phyloP scores from a whole-genome alignment of 2,113 vertebrate species.

The Pseudorectes ferrugineus region DNA sequence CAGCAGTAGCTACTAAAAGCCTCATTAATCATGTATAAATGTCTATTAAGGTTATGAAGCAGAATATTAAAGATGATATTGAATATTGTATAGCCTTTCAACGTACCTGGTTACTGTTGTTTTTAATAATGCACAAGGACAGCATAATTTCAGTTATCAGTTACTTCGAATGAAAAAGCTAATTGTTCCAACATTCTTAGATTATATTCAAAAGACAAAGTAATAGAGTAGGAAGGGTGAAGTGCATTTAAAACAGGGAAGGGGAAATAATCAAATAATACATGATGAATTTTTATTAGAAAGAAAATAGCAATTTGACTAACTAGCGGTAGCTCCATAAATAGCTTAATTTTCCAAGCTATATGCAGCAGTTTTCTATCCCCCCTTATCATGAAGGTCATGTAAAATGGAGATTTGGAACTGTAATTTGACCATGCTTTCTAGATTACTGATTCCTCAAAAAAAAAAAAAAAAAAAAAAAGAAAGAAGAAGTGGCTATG shows the following conservation, averaged over 20 bases:
- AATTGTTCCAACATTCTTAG: neutral
- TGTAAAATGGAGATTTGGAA: neutral
- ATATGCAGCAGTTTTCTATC: neutral
- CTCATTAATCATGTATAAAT: conserved; percentile 17
- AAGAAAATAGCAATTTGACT: neutral
- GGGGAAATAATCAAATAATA: neutral
- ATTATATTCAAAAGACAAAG: neutral
- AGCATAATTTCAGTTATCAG: neutral
- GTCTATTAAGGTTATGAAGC: conserved; percentile 12
- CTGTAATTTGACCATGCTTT: neutral
- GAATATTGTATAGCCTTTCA: neutral
- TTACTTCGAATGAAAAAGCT: conserved; percentile 7
- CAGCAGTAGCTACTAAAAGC: conserved; percentile 3
- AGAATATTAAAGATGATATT: conserved; percentile 1
- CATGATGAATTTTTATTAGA: neutral
- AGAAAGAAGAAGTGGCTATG: neutral
- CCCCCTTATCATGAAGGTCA: neutral
- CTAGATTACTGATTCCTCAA: neutral
- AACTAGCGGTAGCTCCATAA: neutral
- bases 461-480: neutral
- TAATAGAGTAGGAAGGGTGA: neutral
- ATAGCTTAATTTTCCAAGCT: neutral
- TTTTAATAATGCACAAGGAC: conserved; percentile 2
- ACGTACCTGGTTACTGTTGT: neutral
- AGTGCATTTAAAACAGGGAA: neutral